A percentile compares a stretch with the other conserved stretches of the same genome.
phyloP scores from a whole-genome alignment of 2,113 vertebrate genomes.

The Microcebus ravelobensis region DNA sequence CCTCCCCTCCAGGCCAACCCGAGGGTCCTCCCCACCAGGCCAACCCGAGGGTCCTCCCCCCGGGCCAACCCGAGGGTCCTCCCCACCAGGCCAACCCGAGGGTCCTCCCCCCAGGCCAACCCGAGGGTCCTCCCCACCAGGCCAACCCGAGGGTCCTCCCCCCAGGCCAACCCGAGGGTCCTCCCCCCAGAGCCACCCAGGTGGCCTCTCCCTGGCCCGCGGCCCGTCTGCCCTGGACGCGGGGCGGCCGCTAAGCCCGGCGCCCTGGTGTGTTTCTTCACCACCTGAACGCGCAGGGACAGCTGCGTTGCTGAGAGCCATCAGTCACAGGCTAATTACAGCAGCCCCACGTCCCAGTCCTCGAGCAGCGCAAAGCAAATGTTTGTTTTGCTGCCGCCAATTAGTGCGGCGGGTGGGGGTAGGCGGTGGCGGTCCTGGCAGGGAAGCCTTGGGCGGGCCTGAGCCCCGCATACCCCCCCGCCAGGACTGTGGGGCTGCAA shows the following conservation, averaged over 20 bases:
- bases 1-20: rapidly evolving
- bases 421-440: neutral
- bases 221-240: rapidly evolving
- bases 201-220: too few species aligned
- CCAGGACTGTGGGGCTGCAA: neutral
- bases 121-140: too few species aligned
- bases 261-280: neutral
- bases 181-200: neutral
- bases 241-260: neutral
- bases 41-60: neutral
- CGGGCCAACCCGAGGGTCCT: too few species aligned
- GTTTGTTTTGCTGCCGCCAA: constrained; percentile 61
- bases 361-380: neutral
- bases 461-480: neutral
- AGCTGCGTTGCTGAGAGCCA: constrained; percentile 38
- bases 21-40: neutral
- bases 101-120: neutral
- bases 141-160: neutral
- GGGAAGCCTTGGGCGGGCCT: rapidly evolving
- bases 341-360: neutral
- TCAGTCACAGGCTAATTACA: constrained; percentile 59
- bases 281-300: neutral
- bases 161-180: neutral
- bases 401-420: neutral
- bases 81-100: neutral